Evolutionary conservation across 2,113 vertebrate species (phyloP), one percentile per base, ranked within the genome.

Genomic region (Chaenocephalus aceratus): DNA sequence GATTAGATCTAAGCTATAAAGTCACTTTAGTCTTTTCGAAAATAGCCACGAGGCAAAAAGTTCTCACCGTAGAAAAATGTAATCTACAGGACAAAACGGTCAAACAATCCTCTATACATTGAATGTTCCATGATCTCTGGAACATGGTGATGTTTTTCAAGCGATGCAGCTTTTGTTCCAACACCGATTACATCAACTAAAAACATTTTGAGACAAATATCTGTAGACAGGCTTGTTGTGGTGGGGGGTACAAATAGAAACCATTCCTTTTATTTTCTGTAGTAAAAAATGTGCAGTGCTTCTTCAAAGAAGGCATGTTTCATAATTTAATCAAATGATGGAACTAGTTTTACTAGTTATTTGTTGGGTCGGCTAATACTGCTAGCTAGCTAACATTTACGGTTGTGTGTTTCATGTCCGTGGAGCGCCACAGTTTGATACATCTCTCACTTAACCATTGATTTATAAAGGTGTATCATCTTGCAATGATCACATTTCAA

Each of bases 1-100:
- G 92, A 95, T 94, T 94, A 93, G 61, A 94, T 95, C 93, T 84
- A 12, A 86, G 87, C 89, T 88, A 63, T 91, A 87, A 92, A 92
- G 91, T 89, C 88, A 76, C 85, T 92, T 93, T 79, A 84, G 84
- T 86, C 86, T 91, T 90, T 91, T 85, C 77, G 83, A 76, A 87
- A 90, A 88, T 64, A 74, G 86, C 91, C 84, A 36, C 52, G 5
- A 88, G 91, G 86, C 74, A 89, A 75, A 87, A 85, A 79, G 57
- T 84, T 88, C 71, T 87, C 72, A 46, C 26, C 23, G 21, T 23
- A 59, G 80, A 79, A 89, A 86, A 89, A 80, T 79, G 62, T 82
- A 89, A 91, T 91, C 86, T 90, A 83, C 73, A 66, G 80, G 82
- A 88, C 86, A 85, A 90, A 93, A 84, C 62, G 85, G 82, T 90